These are phyloP conservation scores for Aegithalos caudatus DNA, from an alignment of 2,113 vertebrate genomes.

Conservation along the genomic window DNA sequence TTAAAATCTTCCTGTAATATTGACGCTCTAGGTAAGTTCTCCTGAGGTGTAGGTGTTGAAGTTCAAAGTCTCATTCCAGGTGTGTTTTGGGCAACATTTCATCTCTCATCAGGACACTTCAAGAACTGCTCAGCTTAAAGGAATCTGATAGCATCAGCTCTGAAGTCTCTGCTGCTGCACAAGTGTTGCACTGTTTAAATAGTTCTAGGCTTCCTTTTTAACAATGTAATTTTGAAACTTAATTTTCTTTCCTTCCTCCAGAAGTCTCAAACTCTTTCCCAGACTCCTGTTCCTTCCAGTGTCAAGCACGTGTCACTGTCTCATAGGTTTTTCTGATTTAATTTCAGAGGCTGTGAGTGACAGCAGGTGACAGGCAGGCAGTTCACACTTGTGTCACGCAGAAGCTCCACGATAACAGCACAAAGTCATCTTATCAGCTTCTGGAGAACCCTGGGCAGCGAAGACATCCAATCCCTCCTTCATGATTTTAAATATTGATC, in stretches of 20 bases:
- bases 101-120: background rate
- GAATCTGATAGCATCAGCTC: background rate
- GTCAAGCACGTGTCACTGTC: background rate
- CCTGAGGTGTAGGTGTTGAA: background rate
- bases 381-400: background rate
- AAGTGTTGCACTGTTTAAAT: background rate
- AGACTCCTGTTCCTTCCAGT: background rate
- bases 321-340: background rate
- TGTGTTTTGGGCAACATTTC: background rate
- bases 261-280: background rate
- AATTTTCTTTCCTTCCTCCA: background rate
- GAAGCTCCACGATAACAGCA: conserved; percentile 13
- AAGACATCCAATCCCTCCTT: conserved; percentile 16
- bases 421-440: background rate
- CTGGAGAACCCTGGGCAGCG: background rate
- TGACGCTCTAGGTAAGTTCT: background rate
- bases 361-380: conserved; percentile 44
- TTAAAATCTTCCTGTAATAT: background rate
- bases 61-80: background rate
- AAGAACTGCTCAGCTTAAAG: background rate
- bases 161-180: background rate
- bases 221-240: background rate
- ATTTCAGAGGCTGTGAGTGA: conserved; percentile 52
- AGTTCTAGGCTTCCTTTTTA: background rate
- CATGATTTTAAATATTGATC: conserved; percentile 64